Conservation (phyloP, 2,113 vertebrate species). For the Loxodonta africana region DNA sequence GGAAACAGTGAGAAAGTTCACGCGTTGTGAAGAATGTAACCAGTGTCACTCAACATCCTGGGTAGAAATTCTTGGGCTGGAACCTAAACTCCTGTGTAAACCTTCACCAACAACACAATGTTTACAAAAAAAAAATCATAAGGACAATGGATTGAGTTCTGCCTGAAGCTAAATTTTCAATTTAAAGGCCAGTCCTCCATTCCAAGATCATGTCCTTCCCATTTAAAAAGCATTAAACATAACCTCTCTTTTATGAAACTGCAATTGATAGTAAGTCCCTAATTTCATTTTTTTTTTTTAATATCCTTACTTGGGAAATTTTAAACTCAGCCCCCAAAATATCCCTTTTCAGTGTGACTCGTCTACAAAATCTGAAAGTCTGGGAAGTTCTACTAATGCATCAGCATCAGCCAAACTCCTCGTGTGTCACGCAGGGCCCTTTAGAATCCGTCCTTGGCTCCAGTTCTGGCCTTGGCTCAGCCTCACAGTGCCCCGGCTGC, state of each 20-base stretch:
- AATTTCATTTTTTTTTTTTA: background rate
- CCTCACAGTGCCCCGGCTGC: too few species aligned
- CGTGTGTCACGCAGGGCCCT: accelerated
- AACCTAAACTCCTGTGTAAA: too few species aligned
- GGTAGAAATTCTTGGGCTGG: too few species aligned
- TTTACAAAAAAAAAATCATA: too few species aligned
- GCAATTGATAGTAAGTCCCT: too few species aligned
- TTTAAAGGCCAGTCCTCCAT: background rate
- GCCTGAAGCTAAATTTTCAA: background rate
- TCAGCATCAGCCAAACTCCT: background rate
- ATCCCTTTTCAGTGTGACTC: accelerated
- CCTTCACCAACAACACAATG: too few species aligned
- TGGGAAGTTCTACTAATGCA: accelerated
- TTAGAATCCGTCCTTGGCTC: background rate
- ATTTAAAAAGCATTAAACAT: background rate
- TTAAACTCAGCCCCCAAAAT: background rate
- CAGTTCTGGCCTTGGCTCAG: background rate
- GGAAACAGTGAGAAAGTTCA: too few species aligned
- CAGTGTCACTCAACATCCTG: too few species aligned
- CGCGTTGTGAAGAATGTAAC: too few species aligned
- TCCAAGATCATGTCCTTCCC: too few species aligned
- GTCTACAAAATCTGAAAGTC: background rate
- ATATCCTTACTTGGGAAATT: background rate
- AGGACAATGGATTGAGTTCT: background rate
- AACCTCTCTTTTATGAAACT: background rate